phyloP scores from a whole-genome alignment of 2,113 vertebrate genomes.

The Phylloscopus trochiloides region DNA sequence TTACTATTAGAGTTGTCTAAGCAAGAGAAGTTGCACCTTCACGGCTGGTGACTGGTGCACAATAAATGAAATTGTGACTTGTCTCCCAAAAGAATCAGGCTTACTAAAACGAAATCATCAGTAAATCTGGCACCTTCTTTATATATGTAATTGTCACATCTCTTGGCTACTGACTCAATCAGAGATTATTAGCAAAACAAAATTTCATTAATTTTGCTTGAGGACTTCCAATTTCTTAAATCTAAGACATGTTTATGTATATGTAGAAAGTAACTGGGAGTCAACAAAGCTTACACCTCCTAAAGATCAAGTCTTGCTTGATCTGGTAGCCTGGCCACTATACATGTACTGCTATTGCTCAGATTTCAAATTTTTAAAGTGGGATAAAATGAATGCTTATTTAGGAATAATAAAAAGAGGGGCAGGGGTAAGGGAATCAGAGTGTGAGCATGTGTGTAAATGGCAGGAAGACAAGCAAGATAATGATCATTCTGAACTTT shows the following conservation, averaged over 20 bases:
- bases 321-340: not conserved
- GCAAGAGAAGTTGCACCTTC: not conserved
- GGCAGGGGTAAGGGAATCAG: not conserved
- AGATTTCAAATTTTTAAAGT: not conserved
- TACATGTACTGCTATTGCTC: not conserved
- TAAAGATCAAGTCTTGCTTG: not conserved
- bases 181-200: not conserved
- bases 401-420: not conserved
- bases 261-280: not conserved
- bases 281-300: not conserved
- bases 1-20: not conserved
- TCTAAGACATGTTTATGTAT: not conserved
- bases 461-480: not conserved
- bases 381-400: not conserved
- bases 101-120: not conserved
- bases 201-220: not conserved
- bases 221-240: not conserved
- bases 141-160: accelerated
- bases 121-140: not conserved
- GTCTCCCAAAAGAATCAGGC: not conserved
- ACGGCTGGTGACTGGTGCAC: not conserved
- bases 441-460: not conserved
- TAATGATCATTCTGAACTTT: not conserved
- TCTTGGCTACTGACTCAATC: not conserved
- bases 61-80: not conserved